phyloP scores from a whole-genome alignment of 2,888 invertebrate genomes.

The Lasioglossum pauxillum region DNA sequence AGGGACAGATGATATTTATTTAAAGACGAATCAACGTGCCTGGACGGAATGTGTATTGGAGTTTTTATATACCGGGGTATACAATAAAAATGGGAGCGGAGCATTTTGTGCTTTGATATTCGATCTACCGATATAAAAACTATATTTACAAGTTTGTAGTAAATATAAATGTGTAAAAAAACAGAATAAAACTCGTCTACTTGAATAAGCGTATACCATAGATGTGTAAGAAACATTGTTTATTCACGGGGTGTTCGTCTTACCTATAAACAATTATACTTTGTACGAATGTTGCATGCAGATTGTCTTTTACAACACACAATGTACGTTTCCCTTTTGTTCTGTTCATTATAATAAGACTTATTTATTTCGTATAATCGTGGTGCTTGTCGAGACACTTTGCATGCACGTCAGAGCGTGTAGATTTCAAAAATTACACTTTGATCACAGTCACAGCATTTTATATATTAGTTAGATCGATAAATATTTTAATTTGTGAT shows the following conservation, averaged over 20 bases:
- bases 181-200: constrained; percentile 51
- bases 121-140: constrained; percentile 32
- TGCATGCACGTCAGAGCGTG: constrained; percentile 42
- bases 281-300: constrained; percentile 55
- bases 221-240: constrained; percentile 46
- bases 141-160: constrained; percentile 62
- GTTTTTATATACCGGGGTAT: constrained; percentile 37
- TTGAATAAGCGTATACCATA: constrained; percentile 51
- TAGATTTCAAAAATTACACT: constrained; percentile 46
- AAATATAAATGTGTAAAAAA: constrained; percentile 59
- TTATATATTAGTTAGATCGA: constrained; percentile 43
- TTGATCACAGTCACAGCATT: constrained; percentile 68
- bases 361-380: constrained; percentile 49
- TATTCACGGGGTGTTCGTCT: constrained; percentile 35
- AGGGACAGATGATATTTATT: constrained; percentile 35
- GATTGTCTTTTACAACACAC: constrained; percentile 47
- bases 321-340: constrained; percentile 15
- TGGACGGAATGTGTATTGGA: constrained; percentile 59
- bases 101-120: constrained; percentile 33
- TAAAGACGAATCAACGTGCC: constrained; percentile 48
- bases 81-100: constrained; percentile 24
- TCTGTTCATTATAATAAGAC: constrained; percentile 30
- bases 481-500: constrained; percentile 49
- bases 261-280: constrained; percentile 39
- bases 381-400: constrained; percentile 38